Evolutionary conservation across 2,797 vertebrate species (phyloP).

Genomic region (Spea hammondii): DNA sequence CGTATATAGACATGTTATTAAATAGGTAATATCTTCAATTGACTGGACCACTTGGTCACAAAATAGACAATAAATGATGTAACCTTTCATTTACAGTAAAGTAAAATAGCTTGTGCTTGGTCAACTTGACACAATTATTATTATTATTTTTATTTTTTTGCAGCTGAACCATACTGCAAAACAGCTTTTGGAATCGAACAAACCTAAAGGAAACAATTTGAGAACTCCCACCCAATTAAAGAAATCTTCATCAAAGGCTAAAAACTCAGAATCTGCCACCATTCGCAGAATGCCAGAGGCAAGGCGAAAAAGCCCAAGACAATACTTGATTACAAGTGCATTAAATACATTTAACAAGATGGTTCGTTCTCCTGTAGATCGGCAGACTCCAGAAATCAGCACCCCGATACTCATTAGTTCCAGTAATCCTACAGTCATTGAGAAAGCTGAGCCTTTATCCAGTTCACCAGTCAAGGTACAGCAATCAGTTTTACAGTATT

Average conservation of each 20-base stretch:
- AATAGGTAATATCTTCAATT: too few relatives aligned
- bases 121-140: too few relatives aligned
- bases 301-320: constrained; percentile 68
- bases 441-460: constrained; percentile 56
- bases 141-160: constrained; percentile 29
- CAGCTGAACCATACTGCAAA: constrained; percentile 65
- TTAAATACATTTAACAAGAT: constrained; percentile 73
- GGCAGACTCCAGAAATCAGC: constrained; percentile 65
- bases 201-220: constrained; percentile 55
- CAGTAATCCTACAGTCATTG: constrained; percentile 69
- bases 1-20: too few relatives aligned
- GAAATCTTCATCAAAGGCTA: constrained; percentile 53
- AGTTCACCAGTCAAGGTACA: constrained; percentile 66
- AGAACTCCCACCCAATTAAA: constrained; percentile 56
- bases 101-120: too few relatives aligned
- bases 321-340: constrained; percentile 74
- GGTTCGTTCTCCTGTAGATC: constrained; percentile 67
- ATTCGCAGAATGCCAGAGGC: constrained; percentile 66
- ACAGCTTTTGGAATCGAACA: constrained; percentile 68
- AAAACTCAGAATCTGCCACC: background rate
- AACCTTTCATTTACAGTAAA: too few relatives aligned
- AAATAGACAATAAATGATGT: too few relatives aligned
- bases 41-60: too few relatives aligned
- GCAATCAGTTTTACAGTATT: background rate
- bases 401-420: constrained; percentile 74